Evolutionary conservation across 2,888 invertebrate genomes (phyloP).

Genomic region (Smittia aterrima): DNA sequence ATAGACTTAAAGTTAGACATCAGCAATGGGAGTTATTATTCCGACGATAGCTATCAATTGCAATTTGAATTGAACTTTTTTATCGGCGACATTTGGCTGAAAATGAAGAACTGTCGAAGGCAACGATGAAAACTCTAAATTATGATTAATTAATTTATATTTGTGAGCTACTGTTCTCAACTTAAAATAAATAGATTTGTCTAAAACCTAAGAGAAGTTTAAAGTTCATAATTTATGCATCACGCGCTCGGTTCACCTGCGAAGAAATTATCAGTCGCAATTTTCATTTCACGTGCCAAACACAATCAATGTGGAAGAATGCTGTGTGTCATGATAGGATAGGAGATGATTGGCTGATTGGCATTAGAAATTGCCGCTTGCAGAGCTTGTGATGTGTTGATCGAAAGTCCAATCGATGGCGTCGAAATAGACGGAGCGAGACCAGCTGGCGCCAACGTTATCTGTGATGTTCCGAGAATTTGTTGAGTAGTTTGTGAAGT

Average conservation of each 20-base stretch:
- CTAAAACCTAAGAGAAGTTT: background rate
- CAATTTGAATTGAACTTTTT: background rate
- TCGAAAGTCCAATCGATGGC: conserved; percentile 50
- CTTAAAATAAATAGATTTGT: background rate
- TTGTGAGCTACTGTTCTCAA: background rate
- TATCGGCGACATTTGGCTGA: background rate
- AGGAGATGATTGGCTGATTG: conserved; percentile 63
- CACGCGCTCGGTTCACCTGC: background rate
- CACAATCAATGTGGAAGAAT: conserved; percentile 48
- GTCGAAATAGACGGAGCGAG: conserved; percentile 43
- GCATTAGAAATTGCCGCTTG: conserved; percentile 59
- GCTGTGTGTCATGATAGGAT: conserved; percentile 65
- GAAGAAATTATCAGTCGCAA: background rate
- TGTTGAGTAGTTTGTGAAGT: conserved; percentile 44
- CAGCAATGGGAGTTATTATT: too few species aligned
- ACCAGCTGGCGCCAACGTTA: conserved; percentile 45
- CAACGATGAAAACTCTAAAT: background rate
- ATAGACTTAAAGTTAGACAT: background rate
- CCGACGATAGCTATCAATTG: too few species aligned
- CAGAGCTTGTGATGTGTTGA: conserved; percentile 56
- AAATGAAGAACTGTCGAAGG: background rate
- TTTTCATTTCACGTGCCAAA: background rate
- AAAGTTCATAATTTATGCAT: background rate
- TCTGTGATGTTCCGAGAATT: conserved; percentile 47
- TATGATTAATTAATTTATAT: background rate